A percentile compares a stretch with the other conserved stretches of the same genome.
These are phyloP conservation scores for Pectinophora gossypiella DNA, from an alignment of 1,140 invertebrate genomes.

Conservation along the genomic window DNA sequence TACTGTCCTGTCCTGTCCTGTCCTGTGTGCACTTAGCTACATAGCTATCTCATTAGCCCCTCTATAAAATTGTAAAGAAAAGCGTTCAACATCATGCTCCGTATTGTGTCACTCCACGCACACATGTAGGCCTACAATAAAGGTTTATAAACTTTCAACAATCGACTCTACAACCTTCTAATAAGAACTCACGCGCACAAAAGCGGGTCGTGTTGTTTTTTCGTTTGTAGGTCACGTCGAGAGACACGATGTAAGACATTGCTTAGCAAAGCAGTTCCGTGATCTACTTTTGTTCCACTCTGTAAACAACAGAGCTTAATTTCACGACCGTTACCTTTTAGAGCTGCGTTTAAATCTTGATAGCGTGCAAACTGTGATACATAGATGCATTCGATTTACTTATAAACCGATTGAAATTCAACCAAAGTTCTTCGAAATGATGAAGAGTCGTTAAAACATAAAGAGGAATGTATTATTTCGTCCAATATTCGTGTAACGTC, in stretches of 20 bases:
- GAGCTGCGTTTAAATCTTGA: too few species aligned
- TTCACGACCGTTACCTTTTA: too few species aligned
- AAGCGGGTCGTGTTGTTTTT: constrained; percentile 31
- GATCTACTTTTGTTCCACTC: constrained; percentile 29
- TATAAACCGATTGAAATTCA: too few species aligned
- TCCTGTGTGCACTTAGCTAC: too few species aligned
- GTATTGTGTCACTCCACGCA: constrained; percentile 4
- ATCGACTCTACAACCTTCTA: not conserved
- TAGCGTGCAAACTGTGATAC: too few species aligned
- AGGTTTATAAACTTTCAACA: not conserved
- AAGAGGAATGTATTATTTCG: not conserved
- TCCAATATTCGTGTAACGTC: not conserved
- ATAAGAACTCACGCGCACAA: not conserved
- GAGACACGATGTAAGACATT: constrained; percentile 25
- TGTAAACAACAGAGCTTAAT: constrained; percentile 9
- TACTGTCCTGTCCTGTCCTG: too few species aligned
- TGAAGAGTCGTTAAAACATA: too few species aligned
- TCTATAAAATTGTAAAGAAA: too few species aligned
- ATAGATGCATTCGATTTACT: too few species aligned
- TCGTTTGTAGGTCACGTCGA: constrained; percentile 54
- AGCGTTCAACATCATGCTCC: not conserved
- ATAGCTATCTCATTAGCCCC: too few species aligned
- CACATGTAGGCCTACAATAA: not conserved
- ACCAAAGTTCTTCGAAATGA: too few species aligned
- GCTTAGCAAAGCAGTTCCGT: constrained; percentile 38